These are phyloP conservation scores for Hypercompe scribonia DNA, from an alignment of 2,888 invertebrate species.

Conservation along the genomic window DNA sequence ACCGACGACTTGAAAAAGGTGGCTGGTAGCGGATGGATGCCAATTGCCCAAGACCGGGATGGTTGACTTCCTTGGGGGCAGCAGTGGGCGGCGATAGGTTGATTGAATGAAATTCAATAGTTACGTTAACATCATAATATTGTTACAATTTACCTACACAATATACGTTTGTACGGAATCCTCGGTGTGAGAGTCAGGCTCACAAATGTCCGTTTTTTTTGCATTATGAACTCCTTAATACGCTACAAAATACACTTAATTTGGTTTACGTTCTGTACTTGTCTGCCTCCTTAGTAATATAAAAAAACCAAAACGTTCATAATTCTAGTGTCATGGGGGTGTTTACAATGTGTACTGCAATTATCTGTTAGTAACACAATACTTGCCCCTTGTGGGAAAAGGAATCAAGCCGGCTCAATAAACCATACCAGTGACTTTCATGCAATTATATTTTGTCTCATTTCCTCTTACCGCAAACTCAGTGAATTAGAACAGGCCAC, in stretches of 20 bases:
- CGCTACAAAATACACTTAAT: background rate
- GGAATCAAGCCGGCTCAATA: conserved; percentile 4
- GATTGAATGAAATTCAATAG: too few species aligned
- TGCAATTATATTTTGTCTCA: conserved; percentile 1
- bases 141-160: too few species aligned
- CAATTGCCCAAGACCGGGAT: too few species aligned
- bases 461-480: background rate
- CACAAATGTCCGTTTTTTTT: background rate
- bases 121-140: too few species aligned
- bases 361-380: conserved; percentile 1
- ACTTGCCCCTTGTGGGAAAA: background rate
- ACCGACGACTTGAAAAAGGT: too few species aligned
- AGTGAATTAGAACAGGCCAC: background rate
- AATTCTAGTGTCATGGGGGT: background rate
- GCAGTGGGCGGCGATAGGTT: too few species aligned
- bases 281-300: background rate
- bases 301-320: background rate
- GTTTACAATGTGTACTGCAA: background rate
- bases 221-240: background rate
- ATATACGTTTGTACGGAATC: too few species aligned
- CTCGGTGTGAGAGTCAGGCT: too few species aligned
- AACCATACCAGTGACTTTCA: conserved; percentile 1
- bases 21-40: too few species aligned
- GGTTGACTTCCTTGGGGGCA: too few species aligned
- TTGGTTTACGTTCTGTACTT: background rate